Evolutionary conservation across 2,113 vertebrate genomes (phyloP), one percentile per base, ranked within the genome.

Genomic region (Cisticola juncidis): DNA sequence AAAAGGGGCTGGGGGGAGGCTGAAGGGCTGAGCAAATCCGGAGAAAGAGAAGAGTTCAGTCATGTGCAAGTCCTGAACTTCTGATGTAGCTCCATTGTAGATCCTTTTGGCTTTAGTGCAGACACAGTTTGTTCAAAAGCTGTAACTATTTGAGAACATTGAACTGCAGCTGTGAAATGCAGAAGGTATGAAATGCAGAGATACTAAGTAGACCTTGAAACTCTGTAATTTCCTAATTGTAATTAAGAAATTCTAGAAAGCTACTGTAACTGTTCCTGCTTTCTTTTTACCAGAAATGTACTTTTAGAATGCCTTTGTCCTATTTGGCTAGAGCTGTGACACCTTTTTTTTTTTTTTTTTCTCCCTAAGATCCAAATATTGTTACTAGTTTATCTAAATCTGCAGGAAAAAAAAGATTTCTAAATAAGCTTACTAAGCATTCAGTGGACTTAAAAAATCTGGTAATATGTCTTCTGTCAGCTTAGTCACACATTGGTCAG

Each of bases 21-120:
- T 70, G 81, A 93, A 95, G 74, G 68, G 83, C 87, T 91, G 79
- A 95, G 83, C 87, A 95, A 88, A 83, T 85, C 72, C 90, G 92
- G 93, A 96, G 95, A 97, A 96, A 96, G 94, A 90, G 89, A 95
- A 87, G 86, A 87, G 96, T 96, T 95, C 71, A 97, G 94, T 97
- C 97, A 96, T 94, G 95, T 94, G 88, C 88, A 95, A 95, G 96
- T 98, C 95, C 96, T 97, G 92, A 92, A 91, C 96, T 96, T 94
- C 97, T 97, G 95, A 96, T 97, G 97, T 94, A 97, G 94, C 97
- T 97, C 97, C 95, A 57, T 94, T 96, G 97, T 97, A 90, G 64
- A 72, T 93, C 54, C 62, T 92, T 97, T 95, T 97, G 95, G 97
- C 96, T 89, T 91, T 81, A 57, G 83, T 60, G 92, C 94, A 91